Conservation (phyloP, 2,797 vertebrate genomes). For the Phrynocephalus forsythii region DNA sequence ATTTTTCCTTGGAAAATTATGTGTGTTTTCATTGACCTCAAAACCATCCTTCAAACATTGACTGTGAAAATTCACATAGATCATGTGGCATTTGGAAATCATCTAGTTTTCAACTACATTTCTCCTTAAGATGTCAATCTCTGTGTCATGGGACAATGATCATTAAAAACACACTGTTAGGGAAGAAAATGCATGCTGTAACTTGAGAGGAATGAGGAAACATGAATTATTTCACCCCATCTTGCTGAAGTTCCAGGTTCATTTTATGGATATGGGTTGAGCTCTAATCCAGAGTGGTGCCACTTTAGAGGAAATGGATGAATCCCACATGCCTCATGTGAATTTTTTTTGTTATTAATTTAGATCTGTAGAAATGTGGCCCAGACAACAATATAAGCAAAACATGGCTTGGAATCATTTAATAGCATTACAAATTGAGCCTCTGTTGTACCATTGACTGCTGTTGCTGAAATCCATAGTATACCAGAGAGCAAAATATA, state of each 20-base stretch:
- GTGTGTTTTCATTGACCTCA: background rate
- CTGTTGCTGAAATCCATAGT: background rate
- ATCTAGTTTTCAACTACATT: background rate
- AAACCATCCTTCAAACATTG: background rate
- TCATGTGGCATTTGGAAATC: background rate
- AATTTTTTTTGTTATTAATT: constrained; percentile 26
- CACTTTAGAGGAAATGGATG: constrained; percentile 37
- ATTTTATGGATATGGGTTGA: constrained; percentile 50
- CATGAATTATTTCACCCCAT: constrained; percentile 38
- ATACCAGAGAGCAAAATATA: background rate
- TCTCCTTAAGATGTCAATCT: background rate
- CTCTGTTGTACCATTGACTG: background rate
- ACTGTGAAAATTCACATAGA: background rate
- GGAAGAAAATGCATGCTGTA: constrained; percentile 22
- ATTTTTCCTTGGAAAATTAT: background rate
- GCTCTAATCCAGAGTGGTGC: constrained; percentile 47
- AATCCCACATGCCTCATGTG: constrained; percentile 29
- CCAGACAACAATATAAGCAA: background rate
- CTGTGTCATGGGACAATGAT: background rate
- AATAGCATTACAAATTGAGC: background rate
- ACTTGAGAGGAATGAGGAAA: constrained; percentile 62
- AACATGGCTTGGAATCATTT: background rate
- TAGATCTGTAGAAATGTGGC: constrained; percentile 18
- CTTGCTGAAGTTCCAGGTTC: constrained; percentile 41
- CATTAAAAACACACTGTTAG: constrained; percentile 19